Percentiles rank a stretch among this genome's conserved stretches.
These are phyloP conservation scores for Centrocercus urophasianus DNA, from an alignment of 2,113 vertebrate species.

Conservation along the genomic window DNA sequence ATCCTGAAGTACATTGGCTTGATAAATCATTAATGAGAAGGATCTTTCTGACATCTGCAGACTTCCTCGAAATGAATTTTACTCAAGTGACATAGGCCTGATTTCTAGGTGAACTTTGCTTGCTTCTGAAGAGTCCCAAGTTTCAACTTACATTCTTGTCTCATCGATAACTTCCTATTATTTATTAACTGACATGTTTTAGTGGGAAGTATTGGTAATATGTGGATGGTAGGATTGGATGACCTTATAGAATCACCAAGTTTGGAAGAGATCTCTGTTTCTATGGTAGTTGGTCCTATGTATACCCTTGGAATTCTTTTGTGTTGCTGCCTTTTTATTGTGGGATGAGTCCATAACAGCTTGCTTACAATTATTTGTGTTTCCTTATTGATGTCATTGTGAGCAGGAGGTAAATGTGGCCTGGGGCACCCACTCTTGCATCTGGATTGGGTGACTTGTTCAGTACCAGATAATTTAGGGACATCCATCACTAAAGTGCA, in stretches of 20 bases:
- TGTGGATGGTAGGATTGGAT: too few relatives aligned
- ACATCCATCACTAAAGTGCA: not conserved
- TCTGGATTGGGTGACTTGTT: rapidly evolving
- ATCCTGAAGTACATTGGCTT: not conserved
- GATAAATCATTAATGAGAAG: rapidly evolving
- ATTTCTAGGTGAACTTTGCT: not conserved
- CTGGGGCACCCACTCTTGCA: not conserved
- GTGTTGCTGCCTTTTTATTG: not conserved
- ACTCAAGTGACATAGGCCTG: rapidly evolving
- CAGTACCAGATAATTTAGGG: not conserved
- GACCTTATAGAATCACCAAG: too few relatives aligned
- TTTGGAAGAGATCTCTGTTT: too few relatives aligned
- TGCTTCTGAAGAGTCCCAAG: not conserved
- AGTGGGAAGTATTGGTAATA: too few relatives aligned
- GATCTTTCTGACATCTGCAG: not conserved
- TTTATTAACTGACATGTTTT: not conserved
- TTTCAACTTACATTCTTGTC: not conserved
- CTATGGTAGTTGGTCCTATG: not conserved
- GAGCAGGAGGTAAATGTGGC: not conserved
- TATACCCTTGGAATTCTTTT: not conserved
- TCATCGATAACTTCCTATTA: not conserved
- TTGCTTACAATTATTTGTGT: not conserved
- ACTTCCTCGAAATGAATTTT: not conserved
- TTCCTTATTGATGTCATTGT: not conserved
- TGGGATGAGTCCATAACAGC: not conserved